Evolutionary conservation across 2,113 vertebrate species (phyloP).

Genomic region (Antigone vipio): DNA sequence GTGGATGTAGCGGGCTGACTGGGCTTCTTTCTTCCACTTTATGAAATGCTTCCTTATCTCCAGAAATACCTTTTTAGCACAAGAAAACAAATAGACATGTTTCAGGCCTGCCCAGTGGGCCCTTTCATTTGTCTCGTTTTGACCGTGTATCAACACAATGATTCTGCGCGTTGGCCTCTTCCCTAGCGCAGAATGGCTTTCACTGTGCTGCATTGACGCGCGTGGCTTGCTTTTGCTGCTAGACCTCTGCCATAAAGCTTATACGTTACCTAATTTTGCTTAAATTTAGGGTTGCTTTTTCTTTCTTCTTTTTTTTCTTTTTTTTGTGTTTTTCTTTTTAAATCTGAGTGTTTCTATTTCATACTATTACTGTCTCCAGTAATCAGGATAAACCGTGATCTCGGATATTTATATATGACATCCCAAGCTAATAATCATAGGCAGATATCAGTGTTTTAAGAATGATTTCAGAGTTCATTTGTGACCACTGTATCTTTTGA

Average conservation of each 20-base stretch:
- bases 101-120: background rate
- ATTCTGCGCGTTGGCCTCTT: background rate
- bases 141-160: background rate
- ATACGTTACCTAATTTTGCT: background rate
- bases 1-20: background rate
- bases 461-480: background rate
- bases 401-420: background rate
- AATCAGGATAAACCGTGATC: background rate
- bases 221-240: background rate
- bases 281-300: background rate
- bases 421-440: background rate
- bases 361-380: background rate
- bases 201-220: accelerated
- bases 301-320: no score
- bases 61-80: background rate
- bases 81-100: background rate
- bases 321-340: background rate
- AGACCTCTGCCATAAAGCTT: background rate
- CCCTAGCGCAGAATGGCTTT: background rate
- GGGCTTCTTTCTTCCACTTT: background rate
- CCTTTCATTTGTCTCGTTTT: background rate
- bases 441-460: background rate
- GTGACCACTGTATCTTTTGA: background rate
- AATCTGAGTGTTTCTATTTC: background rate
- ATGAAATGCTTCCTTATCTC: conserved; percentile 43